Percentiles rank a stretch among this genome's conserved stretches.
These are phyloP conservation scores for Leistus spinibarbis DNA, from an alignment of 2,888 invertebrate species.

Conservation along the genomic window DNA sequence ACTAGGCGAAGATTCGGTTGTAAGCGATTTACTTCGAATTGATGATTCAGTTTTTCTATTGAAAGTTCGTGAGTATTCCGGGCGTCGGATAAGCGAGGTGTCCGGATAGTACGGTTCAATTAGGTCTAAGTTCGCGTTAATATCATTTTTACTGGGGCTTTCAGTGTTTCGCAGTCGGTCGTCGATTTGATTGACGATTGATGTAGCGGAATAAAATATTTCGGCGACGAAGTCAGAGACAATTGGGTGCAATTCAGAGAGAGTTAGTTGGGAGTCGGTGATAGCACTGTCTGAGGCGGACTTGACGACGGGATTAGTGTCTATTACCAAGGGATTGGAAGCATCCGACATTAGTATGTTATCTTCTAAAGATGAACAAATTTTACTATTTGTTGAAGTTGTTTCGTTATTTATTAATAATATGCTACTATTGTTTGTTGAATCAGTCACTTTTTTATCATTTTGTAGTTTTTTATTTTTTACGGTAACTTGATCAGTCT, in stretches of 20 bases:
- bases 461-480: not conserved
- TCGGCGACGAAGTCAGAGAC: slow-evolving; percentile 31
- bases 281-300: slow-evolving; percentile 27
- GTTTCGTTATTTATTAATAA: not conserved
- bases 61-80: not conserved
- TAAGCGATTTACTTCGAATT: slow-evolving; percentile 19
- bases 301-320: slow-evolving; percentile 1
- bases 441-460: slow-evolving; percentile 10
- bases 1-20: not conserved
- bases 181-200: slow-evolving; percentile 41
- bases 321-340: not conserved
- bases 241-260: slow-evolving; percentile 14
- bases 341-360: not conserved
- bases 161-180: slow-evolving; percentile 33
- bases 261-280: slow-evolving; percentile 6
- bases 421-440: not conserved
- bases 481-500: slow-evolving; percentile 23
- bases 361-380: slow-evolving; percentile 15
- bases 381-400: not conserved
- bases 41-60: not conserved
- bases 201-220: slow-evolving; percentile 41
- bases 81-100: no score
- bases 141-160: not conserved
- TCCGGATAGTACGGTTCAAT: not conserved
- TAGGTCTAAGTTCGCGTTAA: not conserved